Conservation (phyloP, 2,113 vertebrate species). For the Bubo bubo region DNA sequence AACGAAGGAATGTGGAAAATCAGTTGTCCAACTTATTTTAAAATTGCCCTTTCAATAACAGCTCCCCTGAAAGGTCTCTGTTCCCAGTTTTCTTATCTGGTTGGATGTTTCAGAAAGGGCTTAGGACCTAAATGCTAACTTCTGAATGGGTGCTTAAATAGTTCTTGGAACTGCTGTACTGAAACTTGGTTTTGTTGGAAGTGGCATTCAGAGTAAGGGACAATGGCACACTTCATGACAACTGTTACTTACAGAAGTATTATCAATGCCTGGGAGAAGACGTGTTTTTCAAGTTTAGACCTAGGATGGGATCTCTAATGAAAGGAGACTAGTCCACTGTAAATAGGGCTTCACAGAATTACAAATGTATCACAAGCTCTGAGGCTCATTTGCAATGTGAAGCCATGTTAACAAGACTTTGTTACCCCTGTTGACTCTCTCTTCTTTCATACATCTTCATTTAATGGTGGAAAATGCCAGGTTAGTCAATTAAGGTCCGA, state of each 20-base stretch:
- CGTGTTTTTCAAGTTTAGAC: background rate
- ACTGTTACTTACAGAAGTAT: background rate
- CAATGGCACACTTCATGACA: background rate
- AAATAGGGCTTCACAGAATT: background rate
- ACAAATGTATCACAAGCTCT: background rate
- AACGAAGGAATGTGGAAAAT: background rate
- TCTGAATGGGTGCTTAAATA: background rate
- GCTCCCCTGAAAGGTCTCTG: background rate
- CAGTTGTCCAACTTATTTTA: background rate
- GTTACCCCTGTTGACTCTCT: background rate
- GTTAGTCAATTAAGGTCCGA: background rate
- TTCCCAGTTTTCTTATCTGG: background rate
- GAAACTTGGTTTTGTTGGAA: background rate
- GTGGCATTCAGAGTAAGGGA: background rate
- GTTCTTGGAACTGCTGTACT: background rate
- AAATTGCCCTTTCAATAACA: background rate
- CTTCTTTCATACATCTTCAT: background rate
- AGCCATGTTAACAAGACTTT: background rate
- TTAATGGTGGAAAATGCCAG: background rate
- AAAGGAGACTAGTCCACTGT: background rate
- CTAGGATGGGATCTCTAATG: background rate
- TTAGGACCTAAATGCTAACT: background rate
- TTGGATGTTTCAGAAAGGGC: background rate
- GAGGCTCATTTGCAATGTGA: background rate
- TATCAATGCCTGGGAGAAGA: background rate